Conservation (phyloP, 2,888 invertebrate genomes). For the Drosophila nr. perissopoda region DNA sequence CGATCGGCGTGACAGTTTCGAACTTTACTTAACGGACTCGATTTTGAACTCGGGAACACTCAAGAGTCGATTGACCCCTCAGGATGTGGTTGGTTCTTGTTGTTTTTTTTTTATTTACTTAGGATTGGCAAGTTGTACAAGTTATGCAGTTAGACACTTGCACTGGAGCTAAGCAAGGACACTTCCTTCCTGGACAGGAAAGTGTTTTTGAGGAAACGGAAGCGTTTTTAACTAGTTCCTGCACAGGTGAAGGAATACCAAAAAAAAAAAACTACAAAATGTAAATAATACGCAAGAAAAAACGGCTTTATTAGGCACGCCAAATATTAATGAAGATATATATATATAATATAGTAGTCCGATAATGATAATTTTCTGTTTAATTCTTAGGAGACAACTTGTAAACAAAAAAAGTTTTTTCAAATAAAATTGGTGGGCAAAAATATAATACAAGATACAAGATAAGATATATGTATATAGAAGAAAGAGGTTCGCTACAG, state of each 20-base stretch:
- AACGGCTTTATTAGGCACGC: too few species aligned
- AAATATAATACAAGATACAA: background rate
- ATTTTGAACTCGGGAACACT: constrained; percentile 20
- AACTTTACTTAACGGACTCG: constrained; percentile 73
- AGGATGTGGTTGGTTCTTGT: constrained; percentile 68
- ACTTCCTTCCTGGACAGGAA: constrained; percentile 53
- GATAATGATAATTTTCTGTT: background rate
- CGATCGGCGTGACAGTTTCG: constrained; percentile 51
- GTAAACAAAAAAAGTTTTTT: too few species aligned
- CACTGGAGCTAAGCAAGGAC: background rate
- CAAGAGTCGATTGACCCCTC: constrained; percentile 20
- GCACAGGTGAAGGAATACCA: constrained; percentile 34
- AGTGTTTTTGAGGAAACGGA: constrained; percentile 53
- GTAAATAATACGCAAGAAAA: background rate
- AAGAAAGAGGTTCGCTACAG: background rate
- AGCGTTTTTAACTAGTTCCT: constrained; percentile 37
- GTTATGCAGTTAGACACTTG: constrained; percentile 27
- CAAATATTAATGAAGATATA: background rate
- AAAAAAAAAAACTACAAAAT: background rate
- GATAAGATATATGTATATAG: background rate
- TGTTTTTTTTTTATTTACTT: constrained; percentile 58
- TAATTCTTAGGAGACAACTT: background rate
- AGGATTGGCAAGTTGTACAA: constrained; percentile 43
- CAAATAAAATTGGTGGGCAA: too few species aligned
- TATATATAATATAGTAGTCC: background rate